Evolutionary conservation across 2,113 vertebrate genomes (phyloP), one percentile per base, ranked within the genome.

Genomic region (Nannobrachium achirus): DNA sequence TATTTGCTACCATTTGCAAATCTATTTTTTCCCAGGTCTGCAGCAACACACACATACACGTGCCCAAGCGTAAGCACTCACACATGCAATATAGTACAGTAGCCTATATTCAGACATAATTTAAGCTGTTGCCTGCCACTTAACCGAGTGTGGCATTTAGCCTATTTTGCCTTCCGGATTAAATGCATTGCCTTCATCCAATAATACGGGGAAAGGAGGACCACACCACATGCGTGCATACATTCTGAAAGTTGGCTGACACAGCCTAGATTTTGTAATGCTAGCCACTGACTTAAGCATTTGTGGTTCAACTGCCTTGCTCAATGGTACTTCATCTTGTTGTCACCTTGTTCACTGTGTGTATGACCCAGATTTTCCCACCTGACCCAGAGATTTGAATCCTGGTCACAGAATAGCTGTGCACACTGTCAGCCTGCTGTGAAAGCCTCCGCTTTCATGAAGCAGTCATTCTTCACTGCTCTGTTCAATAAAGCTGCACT

Each of bases 21-120:
- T 76, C 73, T 81, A 71, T 79, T 85, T 65, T 66, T 10, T 63
- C 60, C 74, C 41, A 8, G 41, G 48, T 44, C 18, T 33, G 25
- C 52, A 48, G n/a, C 10, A 46, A 10, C 16, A 46, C 50, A 7
- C 38, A 13, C 45, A 13, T 13, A n/a, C 14, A 48, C 11, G 6
- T 33, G 25, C 25, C 25, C 25, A 33, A 33, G 25, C 25, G 3
- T 33, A 33, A 33, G 25, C 25, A 25, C 20, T 25, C 3, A n/a
- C 10, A 14, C 45, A 48, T 14, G 14, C 45, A 13, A 11, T 48
- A 48, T 6, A 48, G 45, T 48, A 11, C 45, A 14, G 14, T 48
- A 33, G 25, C 25, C 25, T 33, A 48, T 13, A 48, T 48, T 13
- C 14, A 48, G 11, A 48, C 45, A 48, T 48, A 45, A n/a, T n/a